Evolutionary conservation across 2,113 vertebrate species (phyloP), one percentile per base, ranked within the genome.

Genomic region (Semnornis frantzii): DNA sequence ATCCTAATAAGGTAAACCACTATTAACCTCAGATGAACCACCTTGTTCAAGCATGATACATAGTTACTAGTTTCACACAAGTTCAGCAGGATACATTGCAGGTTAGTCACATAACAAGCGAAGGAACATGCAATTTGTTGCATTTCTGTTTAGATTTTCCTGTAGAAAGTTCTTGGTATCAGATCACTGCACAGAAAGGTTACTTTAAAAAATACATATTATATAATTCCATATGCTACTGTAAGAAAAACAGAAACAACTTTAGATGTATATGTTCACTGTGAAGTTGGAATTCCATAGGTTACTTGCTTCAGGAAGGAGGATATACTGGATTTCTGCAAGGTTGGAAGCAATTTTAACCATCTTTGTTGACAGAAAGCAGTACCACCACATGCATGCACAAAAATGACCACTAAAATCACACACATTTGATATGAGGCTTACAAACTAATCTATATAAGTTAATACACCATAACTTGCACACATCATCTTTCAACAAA

Each of bases 31-130:
- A 77, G 66, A 24, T 80, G 82, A 94, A 86, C 92, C 44, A 82
- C 91, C 85, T 70, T 87, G 85, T 85, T 91, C 76, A 90, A 84
- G 63, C 71, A 88, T 93, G 93, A 94, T 92, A 89, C 94, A 94
- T 81, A 85, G 74, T 76, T 89, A 85, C 48, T 63, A 86, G 92
- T 30, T 93, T 68, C 93, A 88, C 89, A 94, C 87, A 74, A 92
- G 91, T 96, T 52, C 75, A 80, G 80, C 92, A 0, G 94, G 92
- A 95, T 96, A 85, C 65, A 78, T 82, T 79, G 57, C 48, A 37
- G 37, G 74, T 95, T 94, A 95, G 89, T 96, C 94, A 96, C 2
- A 17, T 77, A 90, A 74, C 81, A 90, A 88, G 89, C 48, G 73
- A 94, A 72, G 76, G 70, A 90, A 87, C 73, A 23, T 69, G 64